phyloP scores from a whole-genome alignment of 2,113 vertebrate genomes.

The Noctilio leporinus region DNA sequence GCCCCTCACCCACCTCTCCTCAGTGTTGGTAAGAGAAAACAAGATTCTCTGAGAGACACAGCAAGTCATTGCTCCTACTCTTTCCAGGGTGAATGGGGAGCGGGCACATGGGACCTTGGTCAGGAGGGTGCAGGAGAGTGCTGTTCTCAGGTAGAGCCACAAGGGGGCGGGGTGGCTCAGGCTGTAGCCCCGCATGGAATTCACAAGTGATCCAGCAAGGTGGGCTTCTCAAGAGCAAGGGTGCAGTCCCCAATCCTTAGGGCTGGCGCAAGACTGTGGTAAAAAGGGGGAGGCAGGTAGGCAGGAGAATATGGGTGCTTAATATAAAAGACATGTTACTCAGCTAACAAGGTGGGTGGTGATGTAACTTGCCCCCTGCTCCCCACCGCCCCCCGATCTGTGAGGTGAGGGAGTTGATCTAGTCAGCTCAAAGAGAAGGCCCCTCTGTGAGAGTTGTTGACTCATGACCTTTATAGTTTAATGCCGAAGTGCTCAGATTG shows the following conservation, averaged over 20 bases:
- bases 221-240: not conserved
- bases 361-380: not conserved
- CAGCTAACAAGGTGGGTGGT: not conserved
- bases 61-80: not conserved
- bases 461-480: not conserved
- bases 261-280: fast-evolving
- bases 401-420: not conserved
- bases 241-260: not conserved
- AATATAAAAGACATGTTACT: not conserved
- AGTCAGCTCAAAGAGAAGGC: not conserved
- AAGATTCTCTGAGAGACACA: not conserved
- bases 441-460: not conserved
- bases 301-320: not conserved
- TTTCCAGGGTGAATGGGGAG: not conserved
- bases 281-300: not conserved
- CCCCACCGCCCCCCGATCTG: not conserved
- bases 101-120: not conserved
- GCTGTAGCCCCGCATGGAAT: not conserved
- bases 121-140: not conserved
- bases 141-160: not conserved
- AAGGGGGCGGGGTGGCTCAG: not conserved
- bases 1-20: not conserved
- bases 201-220: not conserved
- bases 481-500: not conserved
- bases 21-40: not conserved